These are phyloP conservation scores for Austrofundulus limnaeus DNA, from an alignment of 2,113 vertebrate genomes.

Conservation along the genomic window DNA sequence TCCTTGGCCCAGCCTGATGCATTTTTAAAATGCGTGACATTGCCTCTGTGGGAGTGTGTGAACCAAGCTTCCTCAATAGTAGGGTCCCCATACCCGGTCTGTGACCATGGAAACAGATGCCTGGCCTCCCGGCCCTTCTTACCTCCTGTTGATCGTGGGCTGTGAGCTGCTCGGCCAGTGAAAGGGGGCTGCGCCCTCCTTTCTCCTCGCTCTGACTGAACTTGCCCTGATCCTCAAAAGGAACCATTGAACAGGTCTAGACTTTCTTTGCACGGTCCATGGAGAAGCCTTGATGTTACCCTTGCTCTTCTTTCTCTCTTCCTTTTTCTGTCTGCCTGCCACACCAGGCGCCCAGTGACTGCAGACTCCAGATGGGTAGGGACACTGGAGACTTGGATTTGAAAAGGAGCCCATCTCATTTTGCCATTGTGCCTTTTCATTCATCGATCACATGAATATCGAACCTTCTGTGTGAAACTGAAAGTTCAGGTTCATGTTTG, in stretches of 20 bases:
- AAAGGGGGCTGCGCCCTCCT: constrained; percentile 90
- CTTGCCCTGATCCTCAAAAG: constrained; percentile 96
- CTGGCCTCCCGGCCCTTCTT: constrained; percentile 91
- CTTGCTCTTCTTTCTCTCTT: constrained; percentile 89
- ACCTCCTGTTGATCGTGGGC: constrained; percentile 96
- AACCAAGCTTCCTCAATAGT: constrained; percentile 92
- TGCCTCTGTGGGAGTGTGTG: constrained; percentile 94
- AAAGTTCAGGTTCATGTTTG: too few relatives aligned
- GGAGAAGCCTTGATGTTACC: constrained; percentile 98
- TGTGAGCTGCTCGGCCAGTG: constrained; percentile 86
- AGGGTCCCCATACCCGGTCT: constrained; percentile 93
- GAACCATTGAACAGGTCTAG: constrained; percentile 95
- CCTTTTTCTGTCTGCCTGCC: constrained; percentile 75
- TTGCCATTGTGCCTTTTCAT: constrained; percentile 99
- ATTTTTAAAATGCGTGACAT: constrained; percentile 91
- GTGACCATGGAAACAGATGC: constrained; percentile 99
- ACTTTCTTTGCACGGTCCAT: constrained; percentile 93
- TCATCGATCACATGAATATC: constrained; percentile 99
- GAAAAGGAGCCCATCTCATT: constrained; percentile 97
- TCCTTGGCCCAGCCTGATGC: constrained; percentile 84
- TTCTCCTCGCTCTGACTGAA: constrained; percentile 92
- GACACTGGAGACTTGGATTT: constrained; percentile 94
- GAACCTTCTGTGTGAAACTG: constrained; percentile 99
- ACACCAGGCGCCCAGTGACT: constrained; percentile 89
- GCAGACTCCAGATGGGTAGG: constrained; percentile 86